Percentiles rank a stretch among this genome's conserved stretches.
phyloP scores from a whole-genome alignment of 2,113 vertebrate species.

The Pleuronectes platessa region DNA sequence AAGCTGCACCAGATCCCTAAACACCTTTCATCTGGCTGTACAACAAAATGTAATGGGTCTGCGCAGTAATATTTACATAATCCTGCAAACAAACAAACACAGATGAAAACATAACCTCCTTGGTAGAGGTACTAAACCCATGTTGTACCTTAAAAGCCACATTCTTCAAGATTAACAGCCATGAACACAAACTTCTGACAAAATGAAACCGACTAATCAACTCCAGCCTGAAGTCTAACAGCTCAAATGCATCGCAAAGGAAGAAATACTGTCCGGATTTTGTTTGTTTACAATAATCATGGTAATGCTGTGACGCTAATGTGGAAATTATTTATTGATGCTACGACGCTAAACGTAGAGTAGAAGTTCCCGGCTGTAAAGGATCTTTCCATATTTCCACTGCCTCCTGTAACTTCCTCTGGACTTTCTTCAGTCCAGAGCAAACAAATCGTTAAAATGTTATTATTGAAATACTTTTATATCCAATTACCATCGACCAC shows the following conservation, averaged over 20 bases:
- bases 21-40: too few species aligned
- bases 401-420: background rate
- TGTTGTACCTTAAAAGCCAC: too few species aligned
- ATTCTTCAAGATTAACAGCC: background rate
- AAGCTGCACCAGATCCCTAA: too few species aligned
- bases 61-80: too few species aligned
- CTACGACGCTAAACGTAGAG: constrained; percentile 38
- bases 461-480: constrained; percentile 11
- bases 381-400: constrained; percentile 13
- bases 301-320: constrained; percentile 31
- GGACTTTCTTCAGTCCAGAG: constrained; percentile 10
- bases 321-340: constrained; percentile 45
- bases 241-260: too few species aligned
- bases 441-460: constrained; percentile 24
- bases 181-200: background rate
- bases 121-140: too few species aligned
- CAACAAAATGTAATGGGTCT: too few species aligned
- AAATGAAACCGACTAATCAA: background rate
- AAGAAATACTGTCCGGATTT: constrained; percentile 1
- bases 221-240: background rate
- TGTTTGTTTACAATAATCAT: constrained; percentile 33
- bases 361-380: constrained; percentile 20
- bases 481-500: background rate
- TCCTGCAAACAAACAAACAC: too few species aligned
- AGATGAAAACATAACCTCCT: too few species aligned